Percentiles rank a stretch among this genome's conserved stretches.
These are phyloP conservation scores for Cecropterus lyciades DNA, from an alignment of 1,140 invertebrate species.

Conservation along the genomic window DNA sequence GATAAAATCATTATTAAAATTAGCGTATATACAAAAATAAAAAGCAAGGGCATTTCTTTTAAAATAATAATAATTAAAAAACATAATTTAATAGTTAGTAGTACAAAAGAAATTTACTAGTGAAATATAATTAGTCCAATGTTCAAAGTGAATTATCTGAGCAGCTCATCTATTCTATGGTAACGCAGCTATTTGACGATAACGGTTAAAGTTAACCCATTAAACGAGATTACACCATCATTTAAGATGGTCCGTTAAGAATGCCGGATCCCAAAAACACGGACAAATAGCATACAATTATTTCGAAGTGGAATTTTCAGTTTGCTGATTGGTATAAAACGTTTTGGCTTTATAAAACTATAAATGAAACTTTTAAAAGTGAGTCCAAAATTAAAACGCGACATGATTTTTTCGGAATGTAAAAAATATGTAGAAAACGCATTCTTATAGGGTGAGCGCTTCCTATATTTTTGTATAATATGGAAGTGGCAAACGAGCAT, in stretches of 20 bases:
- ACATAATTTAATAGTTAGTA: too few species aligned
- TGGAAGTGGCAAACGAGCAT: too few species aligned
- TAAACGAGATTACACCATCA: slow-evolving; percentile 49
- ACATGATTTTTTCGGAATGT: too few species aligned
- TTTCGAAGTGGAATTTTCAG: not conserved
- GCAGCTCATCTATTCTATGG: not conserved
- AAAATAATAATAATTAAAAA: too few species aligned
- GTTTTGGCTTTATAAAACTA: not conserved
- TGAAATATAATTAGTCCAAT: not conserved
- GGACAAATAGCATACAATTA: slow-evolving; percentile 15
- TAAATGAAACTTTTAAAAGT: not conserved
- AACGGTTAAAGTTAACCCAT: slow-evolving; percentile 55
- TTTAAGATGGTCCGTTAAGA: slow-evolving; percentile 37
- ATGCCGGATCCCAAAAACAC: slow-evolving; percentile 15
- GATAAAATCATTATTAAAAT: too few species aligned
- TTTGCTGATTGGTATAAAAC: not conserved
- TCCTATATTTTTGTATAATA: too few species aligned
- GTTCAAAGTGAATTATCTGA: not conserved
- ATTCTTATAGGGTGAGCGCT: too few species aligned
- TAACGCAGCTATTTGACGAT: slow-evolving; percentile 44
- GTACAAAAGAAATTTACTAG: too few species aligned
- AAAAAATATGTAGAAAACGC: too few species aligned
- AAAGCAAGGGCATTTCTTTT: too few species aligned
- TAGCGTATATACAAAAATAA: too few species aligned
- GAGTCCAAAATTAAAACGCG: too few species aligned